A percentile compares a stretch with the other conserved stretches of the same genome.
These are phyloP conservation scores for Tetranychus truncatus DNA, from an alignment of 2,888 invertebrate genomes.

Conservation along the genomic window DNA sequence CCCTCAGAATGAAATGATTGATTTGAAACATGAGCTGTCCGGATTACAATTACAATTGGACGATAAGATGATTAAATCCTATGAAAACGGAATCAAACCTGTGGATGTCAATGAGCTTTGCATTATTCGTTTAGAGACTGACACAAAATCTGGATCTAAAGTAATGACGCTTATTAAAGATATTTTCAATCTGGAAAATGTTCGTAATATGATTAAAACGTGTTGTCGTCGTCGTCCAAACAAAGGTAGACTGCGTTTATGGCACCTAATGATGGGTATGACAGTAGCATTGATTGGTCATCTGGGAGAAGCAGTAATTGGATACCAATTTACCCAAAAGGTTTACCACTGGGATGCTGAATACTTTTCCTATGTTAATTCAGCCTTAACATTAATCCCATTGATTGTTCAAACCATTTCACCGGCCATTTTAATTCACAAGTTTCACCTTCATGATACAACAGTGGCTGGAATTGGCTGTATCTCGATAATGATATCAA, in stretches of 20 bases:
- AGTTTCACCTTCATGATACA: conserved; percentile 3
- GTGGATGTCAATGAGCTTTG: not conserved
- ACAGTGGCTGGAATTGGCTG: not conserved
- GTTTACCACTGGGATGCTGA: conserved; percentile 5
- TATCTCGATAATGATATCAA: not conserved
- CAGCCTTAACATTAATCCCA: not conserved
- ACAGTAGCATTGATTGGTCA: not conserved
- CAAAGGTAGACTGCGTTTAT: not conserved
- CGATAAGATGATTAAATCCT: not conserved
- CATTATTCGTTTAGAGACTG: too few species aligned
- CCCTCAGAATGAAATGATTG: not conserved
- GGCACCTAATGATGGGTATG: not conserved
- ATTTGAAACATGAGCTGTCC: not conserved
- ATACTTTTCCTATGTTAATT: conserved; percentile 5
- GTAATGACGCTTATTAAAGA: not conserved
- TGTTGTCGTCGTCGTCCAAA: not conserved
- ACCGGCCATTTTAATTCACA: not conserved
- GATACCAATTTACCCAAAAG: not conserved
- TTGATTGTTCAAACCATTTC: not conserved
- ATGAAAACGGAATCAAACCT: not conserved
- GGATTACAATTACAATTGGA: not conserved
- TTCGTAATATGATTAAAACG: not conserved
- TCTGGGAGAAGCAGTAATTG: not conserved
- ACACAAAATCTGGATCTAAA: not conserved
- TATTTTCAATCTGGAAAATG: not conserved